Base-by-base conservation (phyloP, 1,140 invertebrate genomes). In the Brachionus plicatilis region DNA sequence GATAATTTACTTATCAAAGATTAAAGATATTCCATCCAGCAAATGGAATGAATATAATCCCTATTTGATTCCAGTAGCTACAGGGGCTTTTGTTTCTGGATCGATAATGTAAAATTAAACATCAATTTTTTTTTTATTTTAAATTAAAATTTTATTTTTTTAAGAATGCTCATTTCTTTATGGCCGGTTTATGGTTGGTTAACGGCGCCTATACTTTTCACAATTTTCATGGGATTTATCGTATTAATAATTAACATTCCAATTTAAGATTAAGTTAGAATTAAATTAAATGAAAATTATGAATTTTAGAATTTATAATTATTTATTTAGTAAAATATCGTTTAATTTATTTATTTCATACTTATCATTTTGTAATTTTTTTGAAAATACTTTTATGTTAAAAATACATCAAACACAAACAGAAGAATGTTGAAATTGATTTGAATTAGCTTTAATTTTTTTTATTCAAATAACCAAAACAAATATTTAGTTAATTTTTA, bases 121-220 rank as follows among this genome's bases (percentile, higher is more conserved):
- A 20, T 14, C 41, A 37, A 8, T 68, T 33, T 14, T 14, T 1
- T 27, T 75, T 45, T 53, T 24, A 24, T 0, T n/a, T 43, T 72
- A 14, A 82, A 20, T 45, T n/a, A 66, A 9, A 72, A 56, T 84
- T 83, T 79, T 78, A 80, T 85, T 47, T 85, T 17, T 86, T 88
- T 85, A 87, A 89, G 89, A 84, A 60, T 89, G 20, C 86, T 85
- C 27, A 84, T 89, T 29, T 87, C 87, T 14, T 84, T 89, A 72
- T 89, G 89, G 89, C 89, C 89, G 29, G 85, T 89, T 0, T 89
- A 87, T 87, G 87, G 86, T 78, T 84, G 88, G 50, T 86, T 89
- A 8, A 89, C 88, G 20, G 87, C 88, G 41, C 17, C 87, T 20
- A 88, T 90, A 43, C 85, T 90, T 11, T 86, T 88, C 53, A 86